phyloP scores from a whole-genome alignment of 2,797 vertebrate genomes.

The Propithecus deckenii region DNA sequence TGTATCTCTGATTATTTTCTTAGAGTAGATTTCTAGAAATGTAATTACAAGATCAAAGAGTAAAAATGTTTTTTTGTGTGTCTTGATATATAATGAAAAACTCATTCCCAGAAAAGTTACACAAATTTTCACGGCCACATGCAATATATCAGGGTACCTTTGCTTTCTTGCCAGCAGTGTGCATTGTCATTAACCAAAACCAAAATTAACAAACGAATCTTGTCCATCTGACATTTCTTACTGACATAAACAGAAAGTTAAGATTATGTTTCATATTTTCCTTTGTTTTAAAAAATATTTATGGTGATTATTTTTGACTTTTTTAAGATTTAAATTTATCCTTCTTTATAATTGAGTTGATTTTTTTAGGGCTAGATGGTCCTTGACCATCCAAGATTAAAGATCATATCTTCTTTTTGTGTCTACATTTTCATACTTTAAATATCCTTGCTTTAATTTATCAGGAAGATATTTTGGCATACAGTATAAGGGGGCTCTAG shows the following conservation, averaged over 20 bases:
- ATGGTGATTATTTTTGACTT: neutral
- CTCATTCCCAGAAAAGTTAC: neutral
- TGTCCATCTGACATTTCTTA: neutral
- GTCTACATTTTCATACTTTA: neutral
- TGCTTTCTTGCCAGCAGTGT: neutral
- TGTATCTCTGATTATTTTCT: neutral
- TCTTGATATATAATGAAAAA: neutral
- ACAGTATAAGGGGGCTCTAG: neutral
- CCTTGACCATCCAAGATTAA: neutral
- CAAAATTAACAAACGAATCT: neutral
- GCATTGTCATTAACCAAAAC: neutral
- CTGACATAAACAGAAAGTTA: neutral
- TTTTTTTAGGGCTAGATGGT: neutral
- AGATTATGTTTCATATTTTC: neutral
- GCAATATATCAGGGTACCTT: neutral
- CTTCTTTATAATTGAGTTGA: neutral
- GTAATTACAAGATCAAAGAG: neutral
- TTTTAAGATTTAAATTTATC: slow-evolving; percentile 9
- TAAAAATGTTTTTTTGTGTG: neutral
- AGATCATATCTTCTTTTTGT: neutral
- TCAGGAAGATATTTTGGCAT: neutral
- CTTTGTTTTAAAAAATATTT: neutral
- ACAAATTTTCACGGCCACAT: neutral
- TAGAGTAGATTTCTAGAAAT: neutral
- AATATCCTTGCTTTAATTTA: neutral